These are phyloP conservation scores for Vannuccia rotundouncinata DNA, from an alignment of 2,888 invertebrate species.

Conservation along the genomic window DNA sequence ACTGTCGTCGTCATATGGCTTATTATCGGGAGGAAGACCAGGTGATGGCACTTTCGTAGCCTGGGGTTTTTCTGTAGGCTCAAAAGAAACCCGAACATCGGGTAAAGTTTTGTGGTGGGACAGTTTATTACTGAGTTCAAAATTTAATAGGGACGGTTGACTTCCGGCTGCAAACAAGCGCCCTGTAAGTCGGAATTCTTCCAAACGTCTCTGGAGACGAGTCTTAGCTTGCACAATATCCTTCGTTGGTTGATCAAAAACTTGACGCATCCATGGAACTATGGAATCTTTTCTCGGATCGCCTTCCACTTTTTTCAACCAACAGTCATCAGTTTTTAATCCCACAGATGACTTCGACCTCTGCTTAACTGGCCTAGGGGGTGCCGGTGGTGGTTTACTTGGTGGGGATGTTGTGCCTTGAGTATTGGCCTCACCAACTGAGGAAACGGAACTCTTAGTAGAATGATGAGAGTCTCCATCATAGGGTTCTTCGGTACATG, in stretches of 20 bases:
- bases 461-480: background rate
- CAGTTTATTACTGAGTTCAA: background rate
- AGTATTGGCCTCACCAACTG: background rate
- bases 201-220: background rate
- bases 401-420: no score
- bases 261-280: background rate
- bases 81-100: background rate
- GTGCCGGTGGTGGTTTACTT: background rate
- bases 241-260: background rate
- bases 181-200: background rate
- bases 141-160: background rate
- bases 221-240: slow-evolving; percentile 3
- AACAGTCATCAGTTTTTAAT: background rate
- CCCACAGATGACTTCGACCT: slow-evolving; percentile 7
- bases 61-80: background rate
- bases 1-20: background rate
- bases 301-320: background rate
- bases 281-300: background rate
- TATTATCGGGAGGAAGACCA: background rate
- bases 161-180: slow-evolving; percentile 6
- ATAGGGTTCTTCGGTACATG: background rate
- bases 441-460: background rate
- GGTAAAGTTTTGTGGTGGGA: slow-evolving; percentile 5
- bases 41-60: background rate
- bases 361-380: background rate